Conservation (phyloP, 2,888 invertebrate species). For the Pseudococcus longispinus region DNA sequence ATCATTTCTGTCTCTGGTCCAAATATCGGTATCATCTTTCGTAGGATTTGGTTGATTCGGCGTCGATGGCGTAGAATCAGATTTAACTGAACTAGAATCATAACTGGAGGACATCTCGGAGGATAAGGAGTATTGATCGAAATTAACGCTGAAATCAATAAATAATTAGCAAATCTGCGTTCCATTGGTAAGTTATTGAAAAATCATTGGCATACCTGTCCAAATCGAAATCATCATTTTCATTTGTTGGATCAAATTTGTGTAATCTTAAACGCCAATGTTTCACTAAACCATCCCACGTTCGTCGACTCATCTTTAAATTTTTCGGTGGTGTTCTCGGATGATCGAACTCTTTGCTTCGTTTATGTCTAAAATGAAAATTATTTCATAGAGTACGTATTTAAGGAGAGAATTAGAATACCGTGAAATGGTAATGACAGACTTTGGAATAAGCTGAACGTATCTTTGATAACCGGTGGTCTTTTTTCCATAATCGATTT, state of each 20-base stretch:
- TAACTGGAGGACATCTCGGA: constrained; percentile 46
- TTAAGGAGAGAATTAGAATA: not conserved
- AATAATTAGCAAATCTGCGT: not conserved
- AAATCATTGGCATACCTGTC: constrained; percentile 17
- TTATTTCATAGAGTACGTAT: constrained; percentile 3
- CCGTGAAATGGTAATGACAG: constrained; percentile 50
- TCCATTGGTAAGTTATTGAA: not conserved
- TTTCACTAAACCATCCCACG: constrained; percentile 88
- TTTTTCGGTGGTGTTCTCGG: constrained; percentile 91
- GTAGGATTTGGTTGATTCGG: not conserved
- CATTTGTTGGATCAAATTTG: constrained; percentile 70
- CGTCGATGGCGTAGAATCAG: constrained; percentile 50
- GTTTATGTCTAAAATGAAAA: constrained; percentile 62
- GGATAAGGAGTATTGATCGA: constrained; percentile 49
- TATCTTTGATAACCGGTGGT: constrained; percentile 87
- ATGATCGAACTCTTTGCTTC: constrained; percentile 70
- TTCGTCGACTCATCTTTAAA: constrained; percentile 86
- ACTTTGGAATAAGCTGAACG: constrained; percentile 73
- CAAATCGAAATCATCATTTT: constrained; percentile 57
- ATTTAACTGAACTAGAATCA: constrained; percentile 47
- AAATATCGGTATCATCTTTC: not conserved
- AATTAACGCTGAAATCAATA: constrained; percentile 11
- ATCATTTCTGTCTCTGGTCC: not conserved
- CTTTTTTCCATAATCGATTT: constrained; percentile 94
- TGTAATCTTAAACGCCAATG: constrained; percentile 88